phyloP scores from a whole-genome alignment of 2,888 invertebrate species.

The Aporophyla nigra region DNA sequence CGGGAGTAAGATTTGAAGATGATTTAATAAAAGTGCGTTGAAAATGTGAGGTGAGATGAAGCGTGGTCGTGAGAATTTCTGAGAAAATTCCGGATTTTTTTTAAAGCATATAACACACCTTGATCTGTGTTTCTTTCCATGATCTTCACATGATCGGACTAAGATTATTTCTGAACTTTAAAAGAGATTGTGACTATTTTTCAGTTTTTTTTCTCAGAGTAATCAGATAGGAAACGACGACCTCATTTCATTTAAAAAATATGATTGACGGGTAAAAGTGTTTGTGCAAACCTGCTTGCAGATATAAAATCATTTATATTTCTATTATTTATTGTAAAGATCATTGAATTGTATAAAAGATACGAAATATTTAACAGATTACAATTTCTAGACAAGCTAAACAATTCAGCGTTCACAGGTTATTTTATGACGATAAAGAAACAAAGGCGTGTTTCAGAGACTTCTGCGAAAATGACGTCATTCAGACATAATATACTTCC shows the following conservation, averaged over 20 bases:
- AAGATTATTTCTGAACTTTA: too few species aligned
- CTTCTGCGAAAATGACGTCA: slow-evolving; percentile 44
- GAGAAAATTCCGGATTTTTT: not conserved
- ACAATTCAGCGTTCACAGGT: not conserved
- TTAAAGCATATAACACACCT: too few species aligned
- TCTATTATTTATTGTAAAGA: too few species aligned
- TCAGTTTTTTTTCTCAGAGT: too few species aligned
- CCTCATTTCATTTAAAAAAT: too few species aligned
- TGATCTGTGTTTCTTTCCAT: not conserved
- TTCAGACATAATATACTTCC: slow-evolving; percentile 43
- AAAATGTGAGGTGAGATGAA: slow-evolving; percentile 12
- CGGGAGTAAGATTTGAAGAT: slow-evolving; percentile 41
- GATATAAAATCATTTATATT: too few species aligned
- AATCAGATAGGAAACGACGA: too few species aligned
- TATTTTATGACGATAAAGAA: slow-evolving; percentile 28
- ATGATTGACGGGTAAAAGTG: too few species aligned
- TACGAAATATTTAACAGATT: not conserved
- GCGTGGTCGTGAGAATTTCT: not conserved
- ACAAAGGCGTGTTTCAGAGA: slow-evolving; percentile 36
- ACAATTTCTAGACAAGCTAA: slow-evolving; percentile 15
- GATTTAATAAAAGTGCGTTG: slow-evolving; percentile 21
- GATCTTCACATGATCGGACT: too few species aligned
- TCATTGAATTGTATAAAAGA: too few species aligned
- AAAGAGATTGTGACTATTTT: too few species aligned
- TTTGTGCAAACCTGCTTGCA: too few species aligned